phyloP scores from a whole-genome alignment of 1,140 invertebrate genomes.

The Oncopeltus fasciatus region DNA sequence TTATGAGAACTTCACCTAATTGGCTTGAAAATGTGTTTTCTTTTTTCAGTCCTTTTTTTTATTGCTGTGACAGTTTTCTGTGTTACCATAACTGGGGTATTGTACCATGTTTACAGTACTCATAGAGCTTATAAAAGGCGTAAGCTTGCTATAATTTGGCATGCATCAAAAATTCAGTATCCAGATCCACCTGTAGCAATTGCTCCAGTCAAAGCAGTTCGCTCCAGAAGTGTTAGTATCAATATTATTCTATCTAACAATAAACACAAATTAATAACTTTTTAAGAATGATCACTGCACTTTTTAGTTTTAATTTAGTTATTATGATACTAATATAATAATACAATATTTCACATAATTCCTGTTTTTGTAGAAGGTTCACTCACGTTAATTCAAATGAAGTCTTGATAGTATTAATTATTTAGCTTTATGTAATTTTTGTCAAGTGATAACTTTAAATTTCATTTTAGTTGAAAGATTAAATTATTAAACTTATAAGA shows the following conservation, averaged over 20 bases:
- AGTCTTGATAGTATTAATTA: no score
- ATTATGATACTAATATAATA: not conserved
- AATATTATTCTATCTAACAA: not conserved
- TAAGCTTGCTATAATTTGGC: constrained; percentile 32
- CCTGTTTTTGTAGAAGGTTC: no score
- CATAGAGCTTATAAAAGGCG: constrained; percentile 39
- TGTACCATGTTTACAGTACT: constrained; percentile 29
- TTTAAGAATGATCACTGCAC: not conserved
- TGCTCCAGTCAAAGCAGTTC: constrained; percentile 17
- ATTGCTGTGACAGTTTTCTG: constrained; percentile 27
- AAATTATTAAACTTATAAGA: no score
- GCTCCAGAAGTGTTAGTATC: constrained; percentile 23
- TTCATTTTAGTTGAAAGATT: no score
- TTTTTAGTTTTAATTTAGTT: not conserved
- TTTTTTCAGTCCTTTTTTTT: constrained; percentile 27
- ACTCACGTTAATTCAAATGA: no score
- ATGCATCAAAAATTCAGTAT: constrained; percentile 20
- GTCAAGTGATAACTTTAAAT: no score
- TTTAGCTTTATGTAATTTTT: no score
- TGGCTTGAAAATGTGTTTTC: constrained; percentile 14
- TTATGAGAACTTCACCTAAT: not conserved
- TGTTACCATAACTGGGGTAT: constrained; percentile 25
- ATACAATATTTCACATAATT: no score
- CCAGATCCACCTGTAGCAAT: not conserved
- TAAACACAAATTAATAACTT: not conserved